Evolutionary conservation across 2,888 invertebrate genomes (phyloP).

Genomic region (Protula sp.): DNA sequence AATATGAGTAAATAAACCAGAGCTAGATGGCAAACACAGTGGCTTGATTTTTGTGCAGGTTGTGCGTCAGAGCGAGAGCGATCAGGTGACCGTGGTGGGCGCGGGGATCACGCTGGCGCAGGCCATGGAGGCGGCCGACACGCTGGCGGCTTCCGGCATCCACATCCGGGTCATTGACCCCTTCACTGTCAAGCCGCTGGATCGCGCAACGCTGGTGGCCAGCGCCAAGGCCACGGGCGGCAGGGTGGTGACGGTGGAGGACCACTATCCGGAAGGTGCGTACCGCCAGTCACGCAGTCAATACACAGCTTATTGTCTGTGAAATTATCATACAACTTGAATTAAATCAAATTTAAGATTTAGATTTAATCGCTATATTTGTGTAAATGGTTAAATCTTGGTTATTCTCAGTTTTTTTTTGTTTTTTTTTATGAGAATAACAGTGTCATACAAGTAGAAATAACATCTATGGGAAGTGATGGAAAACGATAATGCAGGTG

Average conservation of each 20-base stretch:
- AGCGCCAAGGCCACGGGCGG: conserved; percentile 77
- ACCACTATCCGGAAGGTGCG: conserved; percentile 86
- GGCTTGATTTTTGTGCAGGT: conserved; percentile 59
- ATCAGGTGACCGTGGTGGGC: conserved; percentile 81
- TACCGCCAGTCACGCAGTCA: no score
- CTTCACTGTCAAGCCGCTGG: conserved; percentile 94
- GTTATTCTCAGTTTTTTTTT: no score
- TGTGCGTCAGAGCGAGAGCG: conserved; percentile 68
- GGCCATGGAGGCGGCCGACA: conserved; percentile 75
- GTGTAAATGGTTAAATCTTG: no score
- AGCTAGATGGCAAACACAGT: no score
- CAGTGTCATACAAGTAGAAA: no score
- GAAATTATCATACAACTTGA: no score
- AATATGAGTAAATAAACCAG: no score
- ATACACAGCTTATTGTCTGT: not conserved
- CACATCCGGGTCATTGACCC: conserved; percentile 83
- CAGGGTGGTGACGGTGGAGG: conserved; percentile 85
- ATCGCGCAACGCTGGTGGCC: conserved; percentile 68
- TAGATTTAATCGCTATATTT: no score
- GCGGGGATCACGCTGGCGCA: conserved; percentile 92
- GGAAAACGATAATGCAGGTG: no score
- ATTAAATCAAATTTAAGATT: no score
- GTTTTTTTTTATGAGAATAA: no score
- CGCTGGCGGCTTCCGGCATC: conserved; percentile 64
- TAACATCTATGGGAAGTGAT: no score